These are phyloP conservation scores for Paraplagusia blochii DNA, from an alignment of 2,113 vertebrate genomes.

Conservation along the genomic window DNA sequence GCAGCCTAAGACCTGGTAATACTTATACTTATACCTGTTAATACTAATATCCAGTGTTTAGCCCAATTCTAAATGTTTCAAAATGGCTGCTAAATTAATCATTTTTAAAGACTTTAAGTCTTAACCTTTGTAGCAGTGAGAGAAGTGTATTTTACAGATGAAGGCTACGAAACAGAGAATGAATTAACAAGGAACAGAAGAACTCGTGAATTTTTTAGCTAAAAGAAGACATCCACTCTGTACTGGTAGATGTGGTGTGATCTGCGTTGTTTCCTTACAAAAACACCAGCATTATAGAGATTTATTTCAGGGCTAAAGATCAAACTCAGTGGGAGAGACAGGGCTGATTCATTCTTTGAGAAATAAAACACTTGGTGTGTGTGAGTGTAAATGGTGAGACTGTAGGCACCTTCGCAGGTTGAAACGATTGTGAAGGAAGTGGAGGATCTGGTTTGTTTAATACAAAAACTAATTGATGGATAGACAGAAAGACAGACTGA, in stretches of 20 bases:
- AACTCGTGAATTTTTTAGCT: slow-evolving; percentile 26
- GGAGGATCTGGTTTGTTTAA: slow-evolving; percentile 28
- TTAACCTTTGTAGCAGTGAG: no score
- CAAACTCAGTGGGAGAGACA: slow-evolving; percentile 8
- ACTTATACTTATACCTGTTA: slow-evolving; percentile 35
- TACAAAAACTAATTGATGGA: slow-evolving; percentile 7
- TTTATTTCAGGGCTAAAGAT: slow-evolving; percentile 35
- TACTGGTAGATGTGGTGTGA: slow-evolving; percentile 27
- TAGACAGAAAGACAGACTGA: no score
- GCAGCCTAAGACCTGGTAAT: slow-evolving; percentile 44
- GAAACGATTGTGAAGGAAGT: slow-evolving; percentile 32
- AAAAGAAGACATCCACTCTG: slow-evolving; percentile 36
- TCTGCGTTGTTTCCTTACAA: slow-evolving; percentile 32
- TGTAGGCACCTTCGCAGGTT: slow-evolving; percentile 17
- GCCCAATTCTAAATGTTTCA: no score
- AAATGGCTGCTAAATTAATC: no score
- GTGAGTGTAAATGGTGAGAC: not conserved
- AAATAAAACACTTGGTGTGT: slow-evolving; percentile 33
- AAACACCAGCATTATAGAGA: slow-evolving; percentile 30
- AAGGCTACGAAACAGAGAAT: not conserved
- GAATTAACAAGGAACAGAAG: slow-evolving; percentile 38
- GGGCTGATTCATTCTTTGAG: not conserved
- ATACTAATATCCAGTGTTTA: slow-evolving; percentile 7
- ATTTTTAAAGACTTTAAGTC: no score
- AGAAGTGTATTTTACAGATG: not conserved